phyloP scores from a whole-genome alignment of 2,797 vertebrate species.

The Gambusia yucatana region DNA sequence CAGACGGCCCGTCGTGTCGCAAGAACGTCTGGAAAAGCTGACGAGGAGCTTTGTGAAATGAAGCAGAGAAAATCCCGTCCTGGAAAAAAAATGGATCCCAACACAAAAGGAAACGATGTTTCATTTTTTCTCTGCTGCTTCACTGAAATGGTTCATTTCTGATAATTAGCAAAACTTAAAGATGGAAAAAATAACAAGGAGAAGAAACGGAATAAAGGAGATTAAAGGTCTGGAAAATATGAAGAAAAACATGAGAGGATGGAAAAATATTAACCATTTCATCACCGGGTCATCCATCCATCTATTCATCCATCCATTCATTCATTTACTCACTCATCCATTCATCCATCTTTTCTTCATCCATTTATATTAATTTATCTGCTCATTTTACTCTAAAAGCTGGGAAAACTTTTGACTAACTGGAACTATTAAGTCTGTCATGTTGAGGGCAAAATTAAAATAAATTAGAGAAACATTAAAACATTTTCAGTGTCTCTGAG shows the following conservation, averaged over 20 bases:
- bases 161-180: conserved; percentile 35
- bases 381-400: background rate
- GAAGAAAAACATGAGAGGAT: background rate
- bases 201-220: background rate
- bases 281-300: background rate
- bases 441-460: background rate
- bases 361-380: background rate
- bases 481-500: background rate
- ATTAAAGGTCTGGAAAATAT: background rate
- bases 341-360: background rate
- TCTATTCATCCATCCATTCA: background rate
- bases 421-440: too few relatives aligned
- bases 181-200: background rate
- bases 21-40: conserved; percentile 72
- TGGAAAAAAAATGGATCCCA: background rate
- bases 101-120: background rate
- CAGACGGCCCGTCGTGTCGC: conserved; percentile 44
- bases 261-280: background rate
- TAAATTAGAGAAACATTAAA: background rate
- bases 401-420: background rate
- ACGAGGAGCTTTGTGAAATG: conserved; percentile 60
- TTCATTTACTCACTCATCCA: background rate
- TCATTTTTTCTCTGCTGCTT: background rate
- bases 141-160: conserved; percentile 9
- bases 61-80: conserved; percentile 21